Percentiles rank a stretch among this genome's conserved stretches.
These are phyloP conservation scores for Plebejus argus DNA, from an alignment of 2,888 invertebrate species.

Conservation along the genomic window DNA sequence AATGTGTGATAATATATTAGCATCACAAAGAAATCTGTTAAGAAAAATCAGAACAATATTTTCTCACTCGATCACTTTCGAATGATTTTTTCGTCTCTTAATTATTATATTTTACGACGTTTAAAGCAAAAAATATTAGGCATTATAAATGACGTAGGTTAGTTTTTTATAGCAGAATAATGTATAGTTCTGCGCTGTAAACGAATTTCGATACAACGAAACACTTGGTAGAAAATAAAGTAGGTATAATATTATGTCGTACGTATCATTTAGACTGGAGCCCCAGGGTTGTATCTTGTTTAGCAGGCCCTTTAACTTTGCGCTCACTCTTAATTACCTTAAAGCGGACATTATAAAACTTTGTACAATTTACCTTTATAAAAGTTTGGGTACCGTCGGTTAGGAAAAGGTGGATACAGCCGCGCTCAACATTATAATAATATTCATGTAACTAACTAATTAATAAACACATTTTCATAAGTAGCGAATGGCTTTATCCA, in stretches of 20 bases:
- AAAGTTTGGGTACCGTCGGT: neutral
- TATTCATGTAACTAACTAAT: neutral
- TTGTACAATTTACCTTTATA: neutral
- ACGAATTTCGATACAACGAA: neutral
- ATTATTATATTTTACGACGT: no score
- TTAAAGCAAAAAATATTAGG: no score
- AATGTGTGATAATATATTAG: no score
- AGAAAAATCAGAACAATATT: no score
- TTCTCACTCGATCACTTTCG: no score
- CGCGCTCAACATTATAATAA: neutral
- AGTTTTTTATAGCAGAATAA: no score
- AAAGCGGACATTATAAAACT: conserved; percentile 6
- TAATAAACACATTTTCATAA: neutral
- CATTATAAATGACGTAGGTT: no score
- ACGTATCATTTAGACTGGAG: neutral
- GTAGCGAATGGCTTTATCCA: no score
- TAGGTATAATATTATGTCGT: no score
- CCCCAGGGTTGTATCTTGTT: neutral
- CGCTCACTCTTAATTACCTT: neutral
- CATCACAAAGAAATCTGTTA: no score
- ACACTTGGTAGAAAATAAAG: neutral
- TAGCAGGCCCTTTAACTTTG: neutral
- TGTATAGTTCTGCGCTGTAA: no score
- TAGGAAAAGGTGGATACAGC: neutral
- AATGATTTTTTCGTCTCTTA: no score